Percentiles rank a stretch among this genome's conserved stretches.
phyloP scores from a whole-genome alignment of 1,140 invertebrate species.

The Ridgeia piscesae region DNA sequence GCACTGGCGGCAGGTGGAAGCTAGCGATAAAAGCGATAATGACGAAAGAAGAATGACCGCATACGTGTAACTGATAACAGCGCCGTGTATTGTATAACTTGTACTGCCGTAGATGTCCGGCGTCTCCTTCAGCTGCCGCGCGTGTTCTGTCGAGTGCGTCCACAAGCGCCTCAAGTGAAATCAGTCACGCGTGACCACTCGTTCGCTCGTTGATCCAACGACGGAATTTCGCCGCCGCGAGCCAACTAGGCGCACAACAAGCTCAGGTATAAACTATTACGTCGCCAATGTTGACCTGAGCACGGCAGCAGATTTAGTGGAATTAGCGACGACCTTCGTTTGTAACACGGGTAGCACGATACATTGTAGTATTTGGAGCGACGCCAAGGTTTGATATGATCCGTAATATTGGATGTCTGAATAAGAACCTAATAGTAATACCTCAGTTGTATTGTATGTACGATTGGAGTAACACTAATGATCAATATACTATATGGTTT shows the following conservation, averaged over 20 bases:
- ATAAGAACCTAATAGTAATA: not conserved
- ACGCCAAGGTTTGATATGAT: not conserved
- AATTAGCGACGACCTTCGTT: not conserved
- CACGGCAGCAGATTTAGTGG: not conserved
- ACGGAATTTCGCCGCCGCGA: not conserved
- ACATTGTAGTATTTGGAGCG: not conserved
- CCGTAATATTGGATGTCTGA: not conserved
- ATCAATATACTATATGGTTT: not conserved
- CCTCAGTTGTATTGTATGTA: not conserved
- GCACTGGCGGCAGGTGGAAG: not conserved
- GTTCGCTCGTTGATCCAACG: not conserved
- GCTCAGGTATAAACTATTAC: not conserved
- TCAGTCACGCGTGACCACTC: not conserved
- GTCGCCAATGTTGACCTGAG: not conserved
- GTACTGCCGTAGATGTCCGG: not conserved
- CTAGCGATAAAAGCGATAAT: not conserved
- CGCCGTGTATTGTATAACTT: not conserved
- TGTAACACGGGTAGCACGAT: not conserved
- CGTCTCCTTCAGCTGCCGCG: not conserved
- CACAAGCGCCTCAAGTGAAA: not conserved
- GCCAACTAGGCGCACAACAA: not conserved
- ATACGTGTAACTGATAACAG: too few species aligned
- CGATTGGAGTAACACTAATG: not conserved
- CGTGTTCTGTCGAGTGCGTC: not conserved
- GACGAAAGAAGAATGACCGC: not conserved